Evolutionary conservation across 2,888 invertebrate genomes (phyloP), one percentile per base, ranked within the genome.

Genomic region (Linyphia triangularis): DNA sequence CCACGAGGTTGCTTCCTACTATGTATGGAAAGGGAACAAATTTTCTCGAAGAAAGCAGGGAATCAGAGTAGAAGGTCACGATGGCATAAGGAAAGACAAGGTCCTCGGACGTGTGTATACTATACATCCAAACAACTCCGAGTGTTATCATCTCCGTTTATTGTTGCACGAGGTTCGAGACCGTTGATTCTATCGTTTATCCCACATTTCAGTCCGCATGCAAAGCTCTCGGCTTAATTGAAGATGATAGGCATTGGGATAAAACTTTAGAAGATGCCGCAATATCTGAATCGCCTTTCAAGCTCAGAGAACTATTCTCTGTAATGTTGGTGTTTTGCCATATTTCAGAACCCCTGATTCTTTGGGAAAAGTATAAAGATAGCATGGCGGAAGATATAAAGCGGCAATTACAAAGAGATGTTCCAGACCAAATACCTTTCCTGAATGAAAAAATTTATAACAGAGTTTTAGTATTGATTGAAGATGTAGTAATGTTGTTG

Each of bases 251-350:
- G 24, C 85, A 90, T 24, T 91, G 91, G 90, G 22, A 85, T 19
- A 6, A 0, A 10, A 57, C 75, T 4, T 13, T 91, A 57, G 24
- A 43, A n/a, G 90, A 90, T 57, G 90, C 91, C n/a, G 72, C 51
- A 57, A 7, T 57, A 13, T 61, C 72, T 16, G 59, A 67, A 33
- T 82, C 73, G 6, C 85, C 90, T 13, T 9, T 19, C 19, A 67
- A 85, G 33, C 26, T 90, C 7, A 40, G 91, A 43, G 65, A 83
- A n/a, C 70, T 91, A 24, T 91, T 91, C 75, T 7, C 69, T 1
- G 24, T 70, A 0, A 79, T 57, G 10, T 26, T 57, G 7, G 19
- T 57, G 3, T 57, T 30, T n/a, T 33, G 81, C 24, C 5, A 30
- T 4, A 7, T 16, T 3, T 28, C 81, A 19, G 16, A 81, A 24